Base-by-base conservation (phyloP, 2,113 vertebrate species). In the Bubo scandiacus region DNA sequence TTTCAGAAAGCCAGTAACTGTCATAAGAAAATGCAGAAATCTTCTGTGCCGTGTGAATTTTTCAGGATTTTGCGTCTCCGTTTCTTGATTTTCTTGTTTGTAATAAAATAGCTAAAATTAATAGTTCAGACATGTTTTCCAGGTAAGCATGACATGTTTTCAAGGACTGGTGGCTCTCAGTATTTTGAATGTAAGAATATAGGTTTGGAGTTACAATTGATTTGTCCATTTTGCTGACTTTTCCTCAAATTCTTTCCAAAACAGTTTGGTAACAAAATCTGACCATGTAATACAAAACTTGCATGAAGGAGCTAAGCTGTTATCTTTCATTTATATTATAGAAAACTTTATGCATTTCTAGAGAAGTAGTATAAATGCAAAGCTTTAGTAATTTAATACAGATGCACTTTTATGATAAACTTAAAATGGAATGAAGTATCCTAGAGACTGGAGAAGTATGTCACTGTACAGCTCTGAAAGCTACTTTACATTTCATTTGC, bases 401-500 rank as follows among this genome's bases (percentile, higher is more conserved):
- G 54, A 34, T 7, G 3, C 26, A 27, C 45, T 92, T 94, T 34
- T 70, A 78, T 61, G 47, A 77, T 83, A 59, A 87, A 55, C 13
- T 81, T 67, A 51, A 88, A 95, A 88, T 32, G 38, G 82, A 95
- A 51, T 30, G 38, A 81, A 81, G 52, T 83, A 58, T 78, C 73
- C 55, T 85, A 63, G 94, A 81, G 83, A 62, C 54, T 78, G 78
- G 78, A 84, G 80, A 62, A 79, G 6, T 61, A 19, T 85, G 71
- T 86, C 74, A 75, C 20, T 47, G 27, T 71, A 63, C 42, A 68
- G 61, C 42, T 80, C 43, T 91, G 93, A 85, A 92, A 94, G 94
- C 66, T 88, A 16, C 92, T 92, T 91, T 59, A 25, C 70, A 58
- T 96, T 94, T 94, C 89, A 91, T 94, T 77, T 92, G 79, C 65